Evolutionary conservation across 1,140 invertebrate genomes (phyloP).

Genomic region (Drosophila takahashii): DNA sequence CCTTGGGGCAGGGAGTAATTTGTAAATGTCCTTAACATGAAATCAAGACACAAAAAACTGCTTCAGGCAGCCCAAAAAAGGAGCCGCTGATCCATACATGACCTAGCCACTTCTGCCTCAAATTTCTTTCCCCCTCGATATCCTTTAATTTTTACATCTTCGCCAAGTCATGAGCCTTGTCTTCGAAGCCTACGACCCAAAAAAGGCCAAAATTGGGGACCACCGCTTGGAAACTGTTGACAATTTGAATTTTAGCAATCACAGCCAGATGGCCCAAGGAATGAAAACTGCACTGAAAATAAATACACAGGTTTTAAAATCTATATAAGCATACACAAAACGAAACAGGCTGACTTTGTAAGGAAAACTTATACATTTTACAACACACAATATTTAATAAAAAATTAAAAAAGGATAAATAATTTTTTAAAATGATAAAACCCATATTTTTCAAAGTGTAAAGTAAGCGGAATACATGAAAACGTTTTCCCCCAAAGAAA

Average conservation of each 20-base stretch:
- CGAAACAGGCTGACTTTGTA: no score
- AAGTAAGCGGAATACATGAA: background rate
- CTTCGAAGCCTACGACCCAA: constrained; percentile 5
- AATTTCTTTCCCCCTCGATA: background rate
- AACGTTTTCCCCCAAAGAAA: constrained; percentile 11
- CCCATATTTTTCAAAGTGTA: background rate
- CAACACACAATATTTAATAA: no score
- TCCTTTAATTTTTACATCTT: background rate
- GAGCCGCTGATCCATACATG: constrained; percentile 42
- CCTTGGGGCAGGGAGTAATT: constrained; percentile 55
- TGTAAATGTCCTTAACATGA: constrained; percentile 69
- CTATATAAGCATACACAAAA: background rate
- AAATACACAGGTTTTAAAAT: background rate
- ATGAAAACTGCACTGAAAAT: background rate
- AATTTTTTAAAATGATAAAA: background rate
- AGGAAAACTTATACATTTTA: no score
- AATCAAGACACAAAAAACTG: constrained; percentile 46
- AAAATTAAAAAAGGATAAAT: no score
- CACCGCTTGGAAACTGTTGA: constrained; percentile 66
- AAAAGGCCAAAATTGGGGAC: constrained; percentile 63
- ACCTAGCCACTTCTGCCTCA: constrained; percentile 11
- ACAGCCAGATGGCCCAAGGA: constrained; percentile 25
- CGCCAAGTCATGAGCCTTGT: constrained; percentile 5
- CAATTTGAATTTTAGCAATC: constrained; percentile 63
- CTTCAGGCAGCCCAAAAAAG: constrained; percentile 11